Percentiles rank a stretch among this genome's conserved stretches.
These are phyloP conservation scores for Equus przewalskii DNA, from an alignment of 2,113 vertebrate species.

Conservation along the genomic window DNA sequence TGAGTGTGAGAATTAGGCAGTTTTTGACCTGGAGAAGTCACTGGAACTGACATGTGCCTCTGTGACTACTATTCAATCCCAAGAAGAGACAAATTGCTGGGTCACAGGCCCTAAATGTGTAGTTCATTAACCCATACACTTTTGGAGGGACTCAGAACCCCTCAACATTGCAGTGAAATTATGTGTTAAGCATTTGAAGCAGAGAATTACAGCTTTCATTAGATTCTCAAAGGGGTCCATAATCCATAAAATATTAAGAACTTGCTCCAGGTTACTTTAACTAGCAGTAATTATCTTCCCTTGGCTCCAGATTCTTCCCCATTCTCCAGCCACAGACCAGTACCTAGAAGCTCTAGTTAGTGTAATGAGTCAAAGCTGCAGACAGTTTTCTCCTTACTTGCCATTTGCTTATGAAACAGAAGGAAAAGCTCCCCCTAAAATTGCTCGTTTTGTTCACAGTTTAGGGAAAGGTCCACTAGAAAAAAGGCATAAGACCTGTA, in stretches of 20 bases:
- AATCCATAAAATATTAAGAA: slow-evolving; percentile 20
- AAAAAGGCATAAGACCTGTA: not conserved
- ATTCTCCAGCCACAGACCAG: not conserved
- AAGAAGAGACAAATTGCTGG: not conserved
- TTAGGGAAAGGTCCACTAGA: not conserved
- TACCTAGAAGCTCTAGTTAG: not conserved
- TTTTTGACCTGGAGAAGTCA: not conserved
- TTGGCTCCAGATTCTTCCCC: not conserved
- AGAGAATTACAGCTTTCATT: not conserved
- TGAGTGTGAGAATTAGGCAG: not conserved
- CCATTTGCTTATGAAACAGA: slow-evolving; percentile 18
- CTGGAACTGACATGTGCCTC: not conserved
- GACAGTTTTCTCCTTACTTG: not conserved
- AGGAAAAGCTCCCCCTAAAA: not conserved
- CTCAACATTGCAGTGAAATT: not conserved
- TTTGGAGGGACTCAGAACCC: not conserved
- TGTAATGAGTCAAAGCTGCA: not conserved
- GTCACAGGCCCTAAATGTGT: not conserved
- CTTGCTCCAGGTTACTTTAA: slow-evolving; percentile 13
- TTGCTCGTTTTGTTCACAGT: not conserved
- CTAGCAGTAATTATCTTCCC: not conserved
- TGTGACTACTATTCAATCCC: not conserved
- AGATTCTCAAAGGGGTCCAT: not conserved
- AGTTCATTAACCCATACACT: not conserved
- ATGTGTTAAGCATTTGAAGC: not conserved